phyloP scores from a whole-genome alignment of 2,888 invertebrate genomes.

The Palloptera scutellata region DNA sequence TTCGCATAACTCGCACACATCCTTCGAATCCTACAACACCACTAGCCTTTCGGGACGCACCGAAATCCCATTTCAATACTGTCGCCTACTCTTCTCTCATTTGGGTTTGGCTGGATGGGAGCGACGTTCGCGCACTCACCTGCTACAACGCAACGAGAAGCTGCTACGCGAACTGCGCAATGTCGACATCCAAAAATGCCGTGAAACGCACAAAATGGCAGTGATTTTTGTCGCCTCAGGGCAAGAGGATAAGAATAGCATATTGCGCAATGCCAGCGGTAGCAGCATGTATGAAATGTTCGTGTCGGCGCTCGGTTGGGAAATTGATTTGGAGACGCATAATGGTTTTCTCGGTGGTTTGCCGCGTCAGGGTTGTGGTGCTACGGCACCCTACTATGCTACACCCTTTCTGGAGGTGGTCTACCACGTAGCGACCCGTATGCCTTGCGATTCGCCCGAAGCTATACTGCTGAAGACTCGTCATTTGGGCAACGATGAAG shows the following conservation, averaged over 20 bases:
- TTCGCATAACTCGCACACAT: conserved; percentile 50
- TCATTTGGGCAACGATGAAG: conserved; percentile 97
- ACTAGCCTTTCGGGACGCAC: conserved; percentile 64
- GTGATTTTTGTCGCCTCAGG: conserved; percentile 98
- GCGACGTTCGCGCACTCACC: conserved; percentile 82
- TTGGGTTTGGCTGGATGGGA: conserved; percentile 91
- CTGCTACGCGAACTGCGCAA: conserved; percentile 90
- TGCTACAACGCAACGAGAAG: conserved; percentile 87
- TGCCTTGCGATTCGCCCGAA: conserved; percentile 91
- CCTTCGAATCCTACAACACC: conserved; percentile 65
- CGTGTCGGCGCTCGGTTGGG: conserved; percentile 72
- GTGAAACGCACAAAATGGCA: conserved; percentile 95
- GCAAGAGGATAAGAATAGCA: conserved; percentile 95
- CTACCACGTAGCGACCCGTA: conserved; percentile 97
- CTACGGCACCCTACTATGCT: conserved; percentile 93
- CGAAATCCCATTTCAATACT: conserved; percentile 80
- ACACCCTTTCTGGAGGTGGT: conserved; percentile 91
- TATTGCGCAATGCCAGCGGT: conserved; percentile 84
- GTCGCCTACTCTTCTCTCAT: conserved; percentile 89
- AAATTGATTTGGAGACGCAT: conserved; percentile 91
- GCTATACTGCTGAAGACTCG: conserved; percentile 90
- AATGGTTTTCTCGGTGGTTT: conserved; percentile 95
- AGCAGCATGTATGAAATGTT: conserved; percentile 93
- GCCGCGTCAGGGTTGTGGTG: conserved; percentile 87
- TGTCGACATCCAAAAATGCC: conserved; percentile 88